phyloP scores from a whole-genome alignment of 2,888 invertebrate genomes.

The Chydorus sphaericus region DNA sequence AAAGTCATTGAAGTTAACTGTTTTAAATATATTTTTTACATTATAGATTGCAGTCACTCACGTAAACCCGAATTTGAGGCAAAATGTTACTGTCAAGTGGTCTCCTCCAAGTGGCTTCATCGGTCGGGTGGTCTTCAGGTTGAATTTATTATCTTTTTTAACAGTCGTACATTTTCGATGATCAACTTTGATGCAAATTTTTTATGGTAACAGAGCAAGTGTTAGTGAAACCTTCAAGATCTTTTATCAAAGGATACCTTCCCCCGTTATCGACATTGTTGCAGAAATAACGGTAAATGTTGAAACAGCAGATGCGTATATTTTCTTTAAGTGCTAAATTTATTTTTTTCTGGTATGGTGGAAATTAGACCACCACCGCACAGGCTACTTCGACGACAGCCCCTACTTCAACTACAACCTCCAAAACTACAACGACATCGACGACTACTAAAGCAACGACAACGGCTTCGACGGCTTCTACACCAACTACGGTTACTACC shows the following conservation, averaged over 20 bases:
- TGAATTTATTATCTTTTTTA: too few relatives aligned
- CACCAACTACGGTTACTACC: too few relatives aligned
- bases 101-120: background rate
- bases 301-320: too few relatives aligned
- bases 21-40: background rate
- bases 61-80: background rate
- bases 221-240: background rate
- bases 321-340: too few relatives aligned
- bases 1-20: background rate
- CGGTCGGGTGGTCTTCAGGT: background rate
- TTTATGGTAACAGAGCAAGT: too few relatives aligned
- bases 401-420: background rate
- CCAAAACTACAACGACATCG: background rate
- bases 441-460: background rate
- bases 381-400: background rate
- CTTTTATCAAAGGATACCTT: too few relatives aligned
- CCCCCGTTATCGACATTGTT: background rate
- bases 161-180: too few relatives aligned
- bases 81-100: background rate
- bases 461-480: background rate
- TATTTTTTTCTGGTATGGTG: too few relatives aligned
- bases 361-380: background rate
- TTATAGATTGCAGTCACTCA: background rate
- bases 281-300: background rate
- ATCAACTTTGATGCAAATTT: too few relatives aligned